Conservation (phyloP, 2,888 invertebrate genomes). For the Ditula angustiorana region DNA sequence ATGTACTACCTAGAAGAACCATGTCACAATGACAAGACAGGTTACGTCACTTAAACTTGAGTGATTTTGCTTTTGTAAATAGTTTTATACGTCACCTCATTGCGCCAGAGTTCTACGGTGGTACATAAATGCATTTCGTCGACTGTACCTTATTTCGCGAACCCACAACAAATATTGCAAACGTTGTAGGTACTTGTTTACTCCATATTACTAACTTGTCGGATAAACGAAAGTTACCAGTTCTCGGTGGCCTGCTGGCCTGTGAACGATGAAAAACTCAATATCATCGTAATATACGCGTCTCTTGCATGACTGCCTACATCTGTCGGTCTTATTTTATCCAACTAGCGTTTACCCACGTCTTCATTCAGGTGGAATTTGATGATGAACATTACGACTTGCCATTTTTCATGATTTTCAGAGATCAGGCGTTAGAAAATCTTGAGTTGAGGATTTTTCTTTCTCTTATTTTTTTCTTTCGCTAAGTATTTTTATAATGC, state of each 20-base stretch:
- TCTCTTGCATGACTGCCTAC: slow-evolving; percentile 55
- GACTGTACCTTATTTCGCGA: too few species aligned
- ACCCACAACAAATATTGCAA: too few species aligned
- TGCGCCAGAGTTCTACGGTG: too few species aligned
- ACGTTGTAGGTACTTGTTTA: too few species aligned
- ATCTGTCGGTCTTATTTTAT: slow-evolving; percentile 47
- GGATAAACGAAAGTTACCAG: slow-evolving; percentile 57
- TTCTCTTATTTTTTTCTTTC: background rate
- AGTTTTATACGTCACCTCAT: too few species aligned
- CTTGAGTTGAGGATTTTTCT: too few species aligned
- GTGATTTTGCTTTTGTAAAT: too few species aligned
- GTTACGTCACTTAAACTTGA: too few species aligned
- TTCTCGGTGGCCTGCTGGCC: slow-evolving; percentile 31
- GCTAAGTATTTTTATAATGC: too few species aligned
- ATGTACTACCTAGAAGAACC: too few species aligned
- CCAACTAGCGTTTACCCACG: slow-evolving; percentile 36
- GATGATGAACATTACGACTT: slow-evolving; percentile 12
- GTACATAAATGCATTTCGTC: background rate
- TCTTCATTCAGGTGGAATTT: slow-evolving; percentile 28
- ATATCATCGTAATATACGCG: slow-evolving; percentile 43
- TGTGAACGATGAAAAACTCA: slow-evolving; percentile 61
- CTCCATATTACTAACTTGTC: slow-evolving; percentile 52
- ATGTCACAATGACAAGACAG: too few species aligned
- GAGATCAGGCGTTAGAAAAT: too few species aligned
- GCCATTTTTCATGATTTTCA: slow-evolving; percentile 9